Evolutionary conservation across 2,113 vertebrate species (phyloP), one percentile per base, ranked within the genome.

Genomic region (Oriolus oriolus): DNA sequence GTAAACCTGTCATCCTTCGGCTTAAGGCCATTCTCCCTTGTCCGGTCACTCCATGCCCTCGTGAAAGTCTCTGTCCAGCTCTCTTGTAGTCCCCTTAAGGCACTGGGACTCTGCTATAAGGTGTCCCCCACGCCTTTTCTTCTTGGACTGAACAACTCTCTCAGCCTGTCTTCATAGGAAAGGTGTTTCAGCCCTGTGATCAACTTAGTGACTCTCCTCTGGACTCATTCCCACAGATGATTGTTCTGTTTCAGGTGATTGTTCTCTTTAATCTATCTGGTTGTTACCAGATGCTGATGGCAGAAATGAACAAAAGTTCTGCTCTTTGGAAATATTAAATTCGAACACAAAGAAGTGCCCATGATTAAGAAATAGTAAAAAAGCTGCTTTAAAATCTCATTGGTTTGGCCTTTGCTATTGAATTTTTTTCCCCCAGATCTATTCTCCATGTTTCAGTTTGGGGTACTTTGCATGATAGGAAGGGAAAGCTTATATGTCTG

Each of bases 341-440:
- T 77, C 28, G 61, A 66, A 53, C 30, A 21, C 18, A 59, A 63
- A 84, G 24, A 61, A 44, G 45, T 5, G 8, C 19, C 37, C 17
- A 2, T 12, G 7, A 78, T 65, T 83, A 76, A 44, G 53, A 60
- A 84, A 68, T 6, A 26, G 1, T 44, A 33, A 22, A 64, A 69
- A 82, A 82, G 1, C 15, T 42, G 13, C 7, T 56, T 47, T 11
- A 45, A 76, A 77, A 49, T 59, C 15, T 64, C 14, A 21, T 49
- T 22, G 9, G 22, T 75, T 84, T 59, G 16, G 13, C 16, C 11
- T 70, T 50, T 50, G 8, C 4, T 81, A 9, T 28, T 45, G 7
- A 33, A 1, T 26, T 53, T 35, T 70, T 63, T 5, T 0, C 1
- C 13, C 16, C 9, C 3, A 13, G 6, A 47, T 45, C 41, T 49